phyloP scores from a whole-genome alignment of 2,797 vertebrate genomes.

The Periparus ater region DNA sequence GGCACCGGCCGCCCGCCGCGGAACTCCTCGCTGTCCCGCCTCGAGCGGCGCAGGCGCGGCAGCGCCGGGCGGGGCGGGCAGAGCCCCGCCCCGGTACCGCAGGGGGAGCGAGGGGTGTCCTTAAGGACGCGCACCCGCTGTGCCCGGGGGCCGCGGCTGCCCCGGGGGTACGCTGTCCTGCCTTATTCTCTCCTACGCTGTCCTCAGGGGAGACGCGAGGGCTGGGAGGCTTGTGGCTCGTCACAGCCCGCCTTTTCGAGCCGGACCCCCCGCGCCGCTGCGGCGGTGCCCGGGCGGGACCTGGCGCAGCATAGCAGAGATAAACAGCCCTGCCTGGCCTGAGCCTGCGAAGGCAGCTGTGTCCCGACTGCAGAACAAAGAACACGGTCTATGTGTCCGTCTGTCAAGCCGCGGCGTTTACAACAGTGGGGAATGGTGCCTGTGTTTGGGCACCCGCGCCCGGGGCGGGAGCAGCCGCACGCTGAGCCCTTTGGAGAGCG shows the following conservation, averaged over 20 bases:
- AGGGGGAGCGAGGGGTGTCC: rapidly evolving
- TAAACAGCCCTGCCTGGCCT: neutral
- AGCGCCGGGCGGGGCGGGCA: neutral
- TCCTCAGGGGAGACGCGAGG: rapidly evolving
- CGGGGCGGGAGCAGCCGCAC: neutral
- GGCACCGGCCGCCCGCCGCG: neutral
- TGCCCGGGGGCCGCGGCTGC: rapidly evolving
- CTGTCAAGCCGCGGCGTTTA: neutral
- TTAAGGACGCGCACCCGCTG: rapidly evolving
- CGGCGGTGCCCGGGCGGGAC: neutral
- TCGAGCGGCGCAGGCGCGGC: neutral
- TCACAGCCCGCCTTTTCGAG: rapidly evolving
- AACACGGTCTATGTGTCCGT: neutral
- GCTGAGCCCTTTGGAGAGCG: neutral
- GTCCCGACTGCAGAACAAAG: neutral
- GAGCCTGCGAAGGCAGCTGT: neutral
- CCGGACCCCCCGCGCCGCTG: rapidly evolving
- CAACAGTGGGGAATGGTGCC: neutral
- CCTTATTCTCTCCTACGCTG: rapidly evolving
- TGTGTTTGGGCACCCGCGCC: neutral
- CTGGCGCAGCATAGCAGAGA: neutral
- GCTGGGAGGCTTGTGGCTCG: rapidly evolving
- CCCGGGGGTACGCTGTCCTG: rapidly evolving
- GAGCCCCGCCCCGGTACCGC: neutral
- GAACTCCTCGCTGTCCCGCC: neutral